Evolutionary conservation across 2,113 vertebrate genomes (phyloP).

Genomic region (Astur gentilis): DNA sequence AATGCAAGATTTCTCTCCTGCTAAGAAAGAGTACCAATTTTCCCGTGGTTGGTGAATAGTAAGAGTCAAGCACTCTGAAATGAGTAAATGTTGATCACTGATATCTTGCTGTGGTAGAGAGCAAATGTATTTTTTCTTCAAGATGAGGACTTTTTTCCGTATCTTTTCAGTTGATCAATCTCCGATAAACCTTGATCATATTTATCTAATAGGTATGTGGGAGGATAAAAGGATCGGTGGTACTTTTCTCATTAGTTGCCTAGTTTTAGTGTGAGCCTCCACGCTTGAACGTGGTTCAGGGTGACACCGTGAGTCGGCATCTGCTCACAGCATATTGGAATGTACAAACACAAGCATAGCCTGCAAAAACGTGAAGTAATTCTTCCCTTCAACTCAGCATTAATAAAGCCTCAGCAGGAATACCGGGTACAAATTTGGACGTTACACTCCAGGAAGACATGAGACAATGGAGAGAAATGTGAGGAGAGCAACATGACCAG

Average conservation of each 20-base stretch:
- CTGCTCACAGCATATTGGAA: constrained; percentile 17
- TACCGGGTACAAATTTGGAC: background rate
- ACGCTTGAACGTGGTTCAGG: background rate
- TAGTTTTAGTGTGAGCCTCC: background rate
- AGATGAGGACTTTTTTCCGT: background rate
- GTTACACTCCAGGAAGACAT: background rate
- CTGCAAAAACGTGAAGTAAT: background rate
- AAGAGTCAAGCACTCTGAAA: background rate
- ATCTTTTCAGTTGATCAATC: background rate
- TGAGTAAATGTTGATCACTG: background rate
- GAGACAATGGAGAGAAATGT: background rate
- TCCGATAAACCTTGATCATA: background rate
- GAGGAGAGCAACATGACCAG: constrained; percentile 4
- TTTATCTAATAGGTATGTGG: background rate
- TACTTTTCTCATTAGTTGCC: background rate
- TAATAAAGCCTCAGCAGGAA: background rate
- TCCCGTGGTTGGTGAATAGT: background rate
- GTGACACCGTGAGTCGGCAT: constrained; percentile 17
- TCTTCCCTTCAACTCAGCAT: background rate
- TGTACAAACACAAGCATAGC: background rate
- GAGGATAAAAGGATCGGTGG: background rate
- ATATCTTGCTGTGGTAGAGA: background rate
- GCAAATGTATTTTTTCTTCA: background rate
- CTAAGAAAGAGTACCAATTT: background rate
- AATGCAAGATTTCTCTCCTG: background rate